Conservation (phyloP, 1,140 invertebrate genomes). For the Helicoverpa zea region DNA sequence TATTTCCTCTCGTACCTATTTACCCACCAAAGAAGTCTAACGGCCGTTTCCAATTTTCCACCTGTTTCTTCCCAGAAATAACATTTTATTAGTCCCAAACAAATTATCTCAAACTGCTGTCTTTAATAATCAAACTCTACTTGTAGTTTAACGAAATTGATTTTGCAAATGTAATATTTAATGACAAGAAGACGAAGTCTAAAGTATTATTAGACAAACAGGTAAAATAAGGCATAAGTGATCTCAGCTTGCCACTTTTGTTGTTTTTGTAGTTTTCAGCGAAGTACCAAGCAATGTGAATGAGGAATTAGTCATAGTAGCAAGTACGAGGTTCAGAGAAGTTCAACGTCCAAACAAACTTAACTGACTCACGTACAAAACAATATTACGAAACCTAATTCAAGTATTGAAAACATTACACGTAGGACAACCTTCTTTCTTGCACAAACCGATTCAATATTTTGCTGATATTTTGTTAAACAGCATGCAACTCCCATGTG, state of each 20-base stretch:
- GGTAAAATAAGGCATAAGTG: no score
- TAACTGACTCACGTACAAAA: slow-evolving; percentile 18
- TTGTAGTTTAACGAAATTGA: no score
- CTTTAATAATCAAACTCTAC: no score
- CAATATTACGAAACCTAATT: slow-evolving; percentile 38
- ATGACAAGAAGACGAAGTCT: no score
- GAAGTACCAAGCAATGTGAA: slow-evolving; percentile 4
- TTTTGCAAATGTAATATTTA: no score
- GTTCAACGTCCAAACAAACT: slow-evolving; percentile 2
- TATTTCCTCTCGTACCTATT: no score
- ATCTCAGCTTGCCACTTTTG: background rate
- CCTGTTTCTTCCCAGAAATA: no score
- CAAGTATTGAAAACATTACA: slow-evolving; percentile 33
- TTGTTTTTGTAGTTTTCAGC: background rate
- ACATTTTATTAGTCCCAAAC: no score
- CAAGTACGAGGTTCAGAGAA: background rate
- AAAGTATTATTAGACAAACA: no score
- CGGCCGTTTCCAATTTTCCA: no score
- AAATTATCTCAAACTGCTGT: no score
- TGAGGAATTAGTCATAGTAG: slow-evolving; percentile 6
- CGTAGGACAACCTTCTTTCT: background rate
- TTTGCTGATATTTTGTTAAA: slow-evolving; percentile 12
- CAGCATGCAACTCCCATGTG: background rate
- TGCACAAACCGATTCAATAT: background rate
- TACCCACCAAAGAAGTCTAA: no score